Percentiles rank a stretch among this genome's conserved stretches.
Conservation (phyloP, 1,140 invertebrate genomes). For the Drosophila leontia region DNA sequence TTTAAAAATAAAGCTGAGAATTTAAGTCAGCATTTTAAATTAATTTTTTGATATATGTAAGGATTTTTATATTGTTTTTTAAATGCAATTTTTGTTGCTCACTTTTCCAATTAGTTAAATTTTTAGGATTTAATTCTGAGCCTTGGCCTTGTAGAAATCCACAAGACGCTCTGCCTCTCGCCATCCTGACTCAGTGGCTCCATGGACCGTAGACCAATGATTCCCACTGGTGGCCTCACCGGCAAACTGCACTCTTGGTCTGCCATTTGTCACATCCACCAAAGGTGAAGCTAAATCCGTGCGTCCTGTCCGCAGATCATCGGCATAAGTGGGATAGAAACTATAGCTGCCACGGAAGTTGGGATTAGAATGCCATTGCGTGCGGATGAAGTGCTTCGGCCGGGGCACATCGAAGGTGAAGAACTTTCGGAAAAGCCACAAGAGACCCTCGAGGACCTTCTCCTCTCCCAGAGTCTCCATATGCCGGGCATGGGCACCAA, state of each 20-base stretch:
- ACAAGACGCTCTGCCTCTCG: constrained; percentile 88
- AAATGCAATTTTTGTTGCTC: too few relatives aligned
- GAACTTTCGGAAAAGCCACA: constrained; percentile 85
- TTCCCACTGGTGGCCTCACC: constrained; percentile 89
- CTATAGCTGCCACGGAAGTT: constrained; percentile 90
- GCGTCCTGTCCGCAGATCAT: constrained; percentile 85
- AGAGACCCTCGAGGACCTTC: constrained; percentile 85
- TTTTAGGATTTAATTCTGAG: not conserved
- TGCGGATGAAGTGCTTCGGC: constrained; percentile 74
- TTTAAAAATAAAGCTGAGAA: too few relatives aligned
- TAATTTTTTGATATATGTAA: not conserved
- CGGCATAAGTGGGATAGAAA: constrained; percentile 87
- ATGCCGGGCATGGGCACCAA: constrained; percentile 86
- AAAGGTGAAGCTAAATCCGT: constrained; percentile 87
- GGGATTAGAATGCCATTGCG: constrained; percentile 88
- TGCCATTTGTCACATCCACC: constrained; percentile 73
- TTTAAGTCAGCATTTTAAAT: not conserved
- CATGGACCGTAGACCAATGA: constrained; percentile 91
- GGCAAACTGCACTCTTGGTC: constrained; percentile 89
- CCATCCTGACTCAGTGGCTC: constrained; percentile 91
- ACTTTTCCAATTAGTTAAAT: not conserved
- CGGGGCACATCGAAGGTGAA: constrained; percentile 56
- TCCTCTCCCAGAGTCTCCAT: constrained; percentile 86
- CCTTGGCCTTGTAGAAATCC: constrained; percentile 46
- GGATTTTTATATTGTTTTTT: not conserved